Evolutionary conservation across 2,888 invertebrate species (phyloP).

Genomic region (Blomia tropicalis): DNA sequence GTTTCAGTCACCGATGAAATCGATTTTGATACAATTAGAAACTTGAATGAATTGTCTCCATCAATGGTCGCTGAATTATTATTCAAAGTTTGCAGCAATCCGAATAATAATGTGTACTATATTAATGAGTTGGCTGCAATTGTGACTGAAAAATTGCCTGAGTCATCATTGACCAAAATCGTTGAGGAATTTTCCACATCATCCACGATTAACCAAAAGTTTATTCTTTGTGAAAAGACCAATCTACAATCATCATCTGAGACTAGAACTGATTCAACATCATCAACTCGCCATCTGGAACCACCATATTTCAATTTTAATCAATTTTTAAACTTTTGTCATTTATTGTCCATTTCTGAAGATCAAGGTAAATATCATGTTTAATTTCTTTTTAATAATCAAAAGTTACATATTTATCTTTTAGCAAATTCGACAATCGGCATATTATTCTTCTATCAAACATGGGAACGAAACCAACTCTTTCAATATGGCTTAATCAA

Average conservation of each 20-base stretch:
- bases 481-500: constrained; percentile 26
- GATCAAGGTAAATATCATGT: not conserved
- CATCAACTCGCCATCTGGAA: too few relatives aligned
- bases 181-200: not conserved
- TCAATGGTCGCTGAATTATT: not conserved
- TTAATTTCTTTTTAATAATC: not conserved
- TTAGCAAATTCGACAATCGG: constrained; percentile 13
- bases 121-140: not conserved
- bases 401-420: not conserved
- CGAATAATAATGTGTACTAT: not conserved
- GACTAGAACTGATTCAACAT: too few relatives aligned
- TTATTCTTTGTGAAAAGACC: too few relatives aligned
- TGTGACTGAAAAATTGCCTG: not conserved
- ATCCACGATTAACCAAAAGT: not conserved
- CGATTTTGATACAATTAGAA: not conserved
- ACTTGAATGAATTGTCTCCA: not conserved
- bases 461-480: constrained; percentile 23
- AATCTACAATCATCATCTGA: too few relatives aligned
- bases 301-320: not conserved
- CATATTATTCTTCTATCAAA: constrained; percentile 20
- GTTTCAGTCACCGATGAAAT: not conserved
- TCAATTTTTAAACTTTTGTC: constrained; percentile 1
- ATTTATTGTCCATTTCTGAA: not conserved
- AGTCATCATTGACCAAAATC: not conserved
- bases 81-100: not conserved